Percentiles rank a stretch among this genome's conserved stretches.
Evolutionary conservation across 1,140 invertebrate genomes (phyloP).

Genomic region (Aphelenchoides fujianensis): DNA sequence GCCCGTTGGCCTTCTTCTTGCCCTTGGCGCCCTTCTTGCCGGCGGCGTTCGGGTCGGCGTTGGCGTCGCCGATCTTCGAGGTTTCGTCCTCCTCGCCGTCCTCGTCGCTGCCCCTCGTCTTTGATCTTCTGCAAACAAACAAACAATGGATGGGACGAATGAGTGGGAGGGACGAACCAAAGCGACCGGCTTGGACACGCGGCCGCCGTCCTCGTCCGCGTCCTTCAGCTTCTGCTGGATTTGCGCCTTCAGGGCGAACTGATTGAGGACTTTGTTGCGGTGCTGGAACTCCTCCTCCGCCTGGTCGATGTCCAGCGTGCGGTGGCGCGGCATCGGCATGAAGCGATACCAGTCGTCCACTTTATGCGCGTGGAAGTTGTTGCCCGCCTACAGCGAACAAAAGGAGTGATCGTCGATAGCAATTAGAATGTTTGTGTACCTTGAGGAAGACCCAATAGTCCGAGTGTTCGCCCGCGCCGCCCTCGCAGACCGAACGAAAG

Average conservation of each 20-base stretch:
- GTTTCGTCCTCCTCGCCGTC: conserved; percentile 47
- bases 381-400: conserved; percentile 38
- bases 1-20: conserved; percentile 25
- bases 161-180: conserved; percentile 14
- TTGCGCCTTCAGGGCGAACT: conserved; percentile 61
- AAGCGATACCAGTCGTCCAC: conserved; percentile 60
- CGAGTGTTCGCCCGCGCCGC: conserved; percentile 55
- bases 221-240: conserved; percentile 51
- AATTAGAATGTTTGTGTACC: conserved; percentile 14
- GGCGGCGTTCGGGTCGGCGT: neutral
- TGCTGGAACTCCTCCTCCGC: conserved; percentile 58
- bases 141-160: conserved; percentile 19
- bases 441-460: conserved; percentile 62
- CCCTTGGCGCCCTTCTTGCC: too few species aligned
- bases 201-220: conserved; percentile 47
- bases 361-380: conserved; percentile 57
- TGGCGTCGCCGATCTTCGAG: conserved; percentile 18
- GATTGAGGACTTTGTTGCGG: conserved; percentile 58
- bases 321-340: conserved; percentile 47
- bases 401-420: neutral
- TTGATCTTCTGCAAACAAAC: conserved; percentile 57
- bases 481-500: conserved; percentile 56
- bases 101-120: conserved; percentile 49
- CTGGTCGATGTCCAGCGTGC: conserved; percentile 56
- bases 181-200: conserved; percentile 7